A percentile compares a stretch with the other conserved stretches of the same genome.
Evolutionary conservation across 2,888 invertebrate genomes (phyloP).

Genomic region (Megalurothrips usitatus): DNA sequence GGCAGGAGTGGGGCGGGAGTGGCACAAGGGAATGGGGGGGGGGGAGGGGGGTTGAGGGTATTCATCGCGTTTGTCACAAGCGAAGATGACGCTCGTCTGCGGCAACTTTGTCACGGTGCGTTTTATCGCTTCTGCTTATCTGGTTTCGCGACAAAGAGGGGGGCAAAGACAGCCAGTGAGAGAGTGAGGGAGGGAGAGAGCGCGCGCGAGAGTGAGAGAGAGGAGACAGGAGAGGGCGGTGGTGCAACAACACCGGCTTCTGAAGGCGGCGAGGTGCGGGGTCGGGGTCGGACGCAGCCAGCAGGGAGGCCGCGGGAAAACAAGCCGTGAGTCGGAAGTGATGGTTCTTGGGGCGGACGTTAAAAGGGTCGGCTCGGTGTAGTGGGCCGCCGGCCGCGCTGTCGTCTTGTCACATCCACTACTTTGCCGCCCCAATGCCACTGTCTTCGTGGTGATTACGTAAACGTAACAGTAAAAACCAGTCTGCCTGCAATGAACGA

Average conservation of each 20-base stretch:
- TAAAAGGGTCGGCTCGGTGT: no score
- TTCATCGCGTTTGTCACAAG: background rate
- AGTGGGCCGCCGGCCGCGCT: no score
- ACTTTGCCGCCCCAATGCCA: no score
- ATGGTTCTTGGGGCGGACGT: no score
- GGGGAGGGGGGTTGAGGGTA: background rate
- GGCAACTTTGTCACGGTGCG: slow-evolving; percentile 8
- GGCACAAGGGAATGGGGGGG: background rate
- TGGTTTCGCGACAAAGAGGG: background rate
- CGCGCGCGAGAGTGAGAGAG: background rate
- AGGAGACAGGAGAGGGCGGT: background rate
- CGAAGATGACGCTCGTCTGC: background rate
- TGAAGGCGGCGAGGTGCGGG: background rate
- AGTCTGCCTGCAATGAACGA: no score
- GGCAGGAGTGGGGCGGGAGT: background rate
- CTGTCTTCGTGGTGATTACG: no score
- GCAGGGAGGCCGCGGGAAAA: no score
- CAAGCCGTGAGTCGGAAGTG: no score
- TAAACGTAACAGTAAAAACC: no score
- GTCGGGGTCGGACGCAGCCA: background rate
- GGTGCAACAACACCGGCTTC: background rate
- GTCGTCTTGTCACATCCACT: no score
- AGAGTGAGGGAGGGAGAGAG: background rate
- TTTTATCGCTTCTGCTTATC: slow-evolving; percentile 5
- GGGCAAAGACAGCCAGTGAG: background rate